Conservation (phyloP, 2,113 vertebrate species). For the Geococcyx californianus region DNA sequence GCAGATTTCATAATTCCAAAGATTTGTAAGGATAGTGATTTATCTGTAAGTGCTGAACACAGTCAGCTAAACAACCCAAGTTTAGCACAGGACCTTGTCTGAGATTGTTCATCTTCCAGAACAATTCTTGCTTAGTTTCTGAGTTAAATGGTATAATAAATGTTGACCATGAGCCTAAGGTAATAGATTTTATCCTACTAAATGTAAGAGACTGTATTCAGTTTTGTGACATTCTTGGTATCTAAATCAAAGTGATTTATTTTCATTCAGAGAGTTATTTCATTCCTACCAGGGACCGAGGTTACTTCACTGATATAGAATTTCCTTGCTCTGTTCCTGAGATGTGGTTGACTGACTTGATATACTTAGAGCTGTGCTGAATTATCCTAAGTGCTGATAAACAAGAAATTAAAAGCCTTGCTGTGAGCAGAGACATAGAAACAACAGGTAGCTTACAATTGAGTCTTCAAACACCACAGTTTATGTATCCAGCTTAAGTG, state of each 20-base stretch:
- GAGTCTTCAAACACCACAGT: neutral
- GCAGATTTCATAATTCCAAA: neutral
- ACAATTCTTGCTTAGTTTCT: neutral
- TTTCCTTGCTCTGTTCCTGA: neutral
- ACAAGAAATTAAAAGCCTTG: neutral
- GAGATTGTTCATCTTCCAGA: neutral
- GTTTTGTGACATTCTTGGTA: neutral
- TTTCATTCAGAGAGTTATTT: neutral
- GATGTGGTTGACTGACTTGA: neutral
- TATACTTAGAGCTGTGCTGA: neutral
- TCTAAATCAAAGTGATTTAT: neutral
- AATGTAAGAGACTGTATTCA: neutral
- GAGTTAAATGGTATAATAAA: neutral
- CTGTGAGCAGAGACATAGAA: neutral
- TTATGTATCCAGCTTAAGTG: rapidly evolving
- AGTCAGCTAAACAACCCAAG: neutral
- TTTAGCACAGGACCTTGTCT: neutral
- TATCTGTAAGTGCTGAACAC: neutral
- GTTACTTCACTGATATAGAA: neutral
- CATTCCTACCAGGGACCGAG: neutral
- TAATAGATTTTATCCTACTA: neutral
- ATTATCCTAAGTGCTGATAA: neutral
- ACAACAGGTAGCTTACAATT: neutral
- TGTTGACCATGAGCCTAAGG: neutral
- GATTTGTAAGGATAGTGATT: neutral